Evolutionary conservation across 2,113 vertebrate species (phyloP).

Genomic region (Polypterus bichir): DNA sequence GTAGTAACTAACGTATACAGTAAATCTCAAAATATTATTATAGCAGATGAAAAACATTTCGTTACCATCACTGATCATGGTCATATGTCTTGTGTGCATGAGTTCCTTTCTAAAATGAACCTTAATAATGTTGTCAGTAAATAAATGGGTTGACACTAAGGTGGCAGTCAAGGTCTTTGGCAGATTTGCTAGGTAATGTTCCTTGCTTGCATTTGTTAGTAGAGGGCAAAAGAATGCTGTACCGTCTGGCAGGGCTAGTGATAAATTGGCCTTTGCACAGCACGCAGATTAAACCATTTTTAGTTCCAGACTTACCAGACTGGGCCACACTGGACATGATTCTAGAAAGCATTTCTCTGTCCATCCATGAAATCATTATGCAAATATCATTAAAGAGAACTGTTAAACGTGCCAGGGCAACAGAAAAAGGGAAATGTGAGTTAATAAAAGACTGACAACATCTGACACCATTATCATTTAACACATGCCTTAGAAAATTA

Average conservation of each 20-base stretch:
- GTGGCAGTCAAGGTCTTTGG: conserved; percentile 3
- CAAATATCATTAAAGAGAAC: background rate
- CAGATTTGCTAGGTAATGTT: conserved; percentile 2
- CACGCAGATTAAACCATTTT: background rate
- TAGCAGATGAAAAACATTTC: background rate
- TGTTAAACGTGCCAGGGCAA: too few relatives aligned
- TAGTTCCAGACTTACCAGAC: background rate
- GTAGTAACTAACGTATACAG: too few relatives aligned
- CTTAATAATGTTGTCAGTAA: conserved; percentile 6
- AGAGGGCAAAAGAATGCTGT: conserved; percentile 3
- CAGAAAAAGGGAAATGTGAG: too few relatives aligned
- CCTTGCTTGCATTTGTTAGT: conserved; percentile 5
- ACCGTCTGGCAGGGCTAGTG: background rate
- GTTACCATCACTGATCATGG: background rate
- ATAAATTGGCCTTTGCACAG: conserved; percentile 3
- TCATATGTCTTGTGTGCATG: conserved; percentile 6
- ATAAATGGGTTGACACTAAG: conserved; percentile 3
- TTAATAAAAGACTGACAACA: too few relatives aligned
- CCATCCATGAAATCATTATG: conserved; percentile 4
- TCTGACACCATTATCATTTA: too few relatives aligned
- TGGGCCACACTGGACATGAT: conserved; percentile 1
- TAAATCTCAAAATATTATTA: background rate
- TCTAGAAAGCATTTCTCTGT: background rate
- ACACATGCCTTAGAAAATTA: too few relatives aligned
- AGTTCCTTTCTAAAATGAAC: conserved; percentile 3